Evolutionary conservation across 2,888 invertebrate species (phyloP).

Genomic region (Tiphia femorata): DNA sequence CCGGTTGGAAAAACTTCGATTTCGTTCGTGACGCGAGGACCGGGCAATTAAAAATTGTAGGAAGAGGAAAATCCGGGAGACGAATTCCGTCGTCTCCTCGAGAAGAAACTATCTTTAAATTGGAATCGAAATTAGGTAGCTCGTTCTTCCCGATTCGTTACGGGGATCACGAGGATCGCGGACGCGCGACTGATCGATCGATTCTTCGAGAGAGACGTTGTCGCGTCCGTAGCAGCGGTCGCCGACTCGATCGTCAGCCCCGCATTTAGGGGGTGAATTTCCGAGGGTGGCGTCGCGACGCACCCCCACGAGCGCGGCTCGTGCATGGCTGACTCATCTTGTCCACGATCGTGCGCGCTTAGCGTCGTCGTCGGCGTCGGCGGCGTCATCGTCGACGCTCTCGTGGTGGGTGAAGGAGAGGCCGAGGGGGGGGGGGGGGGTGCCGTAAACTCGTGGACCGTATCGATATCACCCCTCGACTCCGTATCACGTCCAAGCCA

Average conservation of each 20-base stretch:
- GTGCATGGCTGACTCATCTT: conserved; percentile 56
- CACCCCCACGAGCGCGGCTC: neutral
- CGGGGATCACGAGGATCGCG: conserved; percentile 39
- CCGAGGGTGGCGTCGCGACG: conserved; percentile 24
- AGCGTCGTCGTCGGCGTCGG: too few species aligned
- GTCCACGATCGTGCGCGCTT: too few species aligned
- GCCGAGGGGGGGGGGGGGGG: conserved; percentile 17
- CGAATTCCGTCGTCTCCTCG: too few species aligned
- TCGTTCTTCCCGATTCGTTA: conserved; percentile 18
- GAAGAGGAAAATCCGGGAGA: too few species aligned
- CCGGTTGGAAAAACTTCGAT: too few species aligned
- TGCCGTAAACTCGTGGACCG: conserved; percentile 22
- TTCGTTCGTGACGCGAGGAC: too few species aligned
- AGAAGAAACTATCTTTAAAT: too few species aligned
- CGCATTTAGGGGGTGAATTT: conserved; percentile 22
- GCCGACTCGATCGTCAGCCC: conserved; percentile 6
- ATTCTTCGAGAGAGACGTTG: conserved; percentile 13
- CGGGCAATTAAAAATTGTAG: too few species aligned
- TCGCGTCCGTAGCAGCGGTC: neutral
- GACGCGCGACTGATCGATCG: conserved; percentile 26
- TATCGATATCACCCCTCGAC: conserved; percentile 63
- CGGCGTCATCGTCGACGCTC: too few species aligned
- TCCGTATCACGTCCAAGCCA: conserved; percentile 55
- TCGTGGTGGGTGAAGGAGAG: neutral
- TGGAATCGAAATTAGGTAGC: neutral